These are phyloP conservation scores for Meteorus sp. DNA, from an alignment of 1,140 invertebrate species.

Conservation along the genomic window DNA sequence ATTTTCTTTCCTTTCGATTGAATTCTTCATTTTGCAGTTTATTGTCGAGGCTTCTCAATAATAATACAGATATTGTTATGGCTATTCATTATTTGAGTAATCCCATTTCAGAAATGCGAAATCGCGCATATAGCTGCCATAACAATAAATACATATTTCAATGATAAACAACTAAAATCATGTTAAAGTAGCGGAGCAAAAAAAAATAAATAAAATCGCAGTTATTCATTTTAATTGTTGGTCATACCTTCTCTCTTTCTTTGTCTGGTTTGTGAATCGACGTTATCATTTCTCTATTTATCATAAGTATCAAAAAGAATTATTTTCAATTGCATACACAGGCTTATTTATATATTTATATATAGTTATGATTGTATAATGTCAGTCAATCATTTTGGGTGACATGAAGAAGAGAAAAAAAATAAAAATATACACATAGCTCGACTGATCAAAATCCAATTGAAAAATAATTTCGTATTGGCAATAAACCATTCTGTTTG, in stretches of 20 bases:
- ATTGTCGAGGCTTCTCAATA: slow-evolving; percentile 3
- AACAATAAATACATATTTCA: slow-evolving; percentile 26
- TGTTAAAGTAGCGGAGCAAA: too few relatives aligned
- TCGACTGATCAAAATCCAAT: too few relatives aligned
- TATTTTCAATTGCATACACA: slow-evolving; percentile 21
- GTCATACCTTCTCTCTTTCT: too few relatives aligned
- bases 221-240: too few relatives aligned
- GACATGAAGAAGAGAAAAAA: background rate
- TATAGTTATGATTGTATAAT: too few relatives aligned
- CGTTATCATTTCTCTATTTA: too few relatives aligned
- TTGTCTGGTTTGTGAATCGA: too few relatives aligned
- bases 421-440: background rate
- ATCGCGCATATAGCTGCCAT: background rate
- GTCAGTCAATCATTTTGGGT: background rate
- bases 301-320: slow-evolving; percentile 38
- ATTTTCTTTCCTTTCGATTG: background rate
- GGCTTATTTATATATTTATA: too few relatives aligned
- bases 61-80: background rate
- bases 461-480: background rate
- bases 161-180: too few relatives aligned
- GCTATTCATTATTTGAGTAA: background rate
- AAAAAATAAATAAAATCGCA: too few relatives aligned
- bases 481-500: background rate
- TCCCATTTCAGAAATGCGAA: background rate
- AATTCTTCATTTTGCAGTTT: background rate